These are phyloP conservation scores for Plecturocebus donacophilus DNA, from an alignment of 2,113 vertebrate species.

Conservation along the genomic window DNA sequence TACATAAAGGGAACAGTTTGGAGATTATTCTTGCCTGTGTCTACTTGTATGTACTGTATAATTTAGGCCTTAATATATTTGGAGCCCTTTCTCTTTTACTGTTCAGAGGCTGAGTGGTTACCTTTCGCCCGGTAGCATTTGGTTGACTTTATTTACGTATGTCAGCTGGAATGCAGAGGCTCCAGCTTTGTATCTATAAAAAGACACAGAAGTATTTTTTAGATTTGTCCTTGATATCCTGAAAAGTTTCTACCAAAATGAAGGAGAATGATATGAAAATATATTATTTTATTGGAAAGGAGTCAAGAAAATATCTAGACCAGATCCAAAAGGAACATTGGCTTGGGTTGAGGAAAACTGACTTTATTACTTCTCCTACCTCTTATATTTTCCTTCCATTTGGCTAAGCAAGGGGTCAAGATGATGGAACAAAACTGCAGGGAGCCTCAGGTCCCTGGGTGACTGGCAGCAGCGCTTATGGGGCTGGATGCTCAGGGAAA, in stretches of 20 bases:
- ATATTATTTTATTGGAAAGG: not conserved
- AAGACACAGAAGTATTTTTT: not conserved
- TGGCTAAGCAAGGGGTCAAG: not conserved
- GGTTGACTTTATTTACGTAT: constrained; percentile 48
- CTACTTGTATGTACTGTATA: constrained; percentile 22
- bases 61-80: constrained; percentile 58
- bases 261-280: not conserved
- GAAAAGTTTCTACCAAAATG: not conserved
- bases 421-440: fast-evolving
- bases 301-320: constrained; percentile 20
- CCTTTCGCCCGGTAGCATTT: constrained; percentile 40
- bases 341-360: not conserved
- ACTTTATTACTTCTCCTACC: not conserved
- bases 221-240: constrained; percentile 13
- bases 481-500: fast-evolving
- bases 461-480: not conserved
- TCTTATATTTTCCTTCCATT: not conserved
- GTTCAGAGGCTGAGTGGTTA: constrained; percentile 16
- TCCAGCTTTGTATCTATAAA: constrained; percentile 22
- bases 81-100: constrained; percentile 27
- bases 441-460: not conserved
- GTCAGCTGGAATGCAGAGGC: not conserved
- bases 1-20: constrained; percentile 50
- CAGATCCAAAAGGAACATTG: not conserved
- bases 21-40: constrained; percentile 21